These are phyloP conservation scores for Leucophora obtusa DNA, from an alignment of 2,888 invertebrate species.

Conservation along the genomic window DNA sequence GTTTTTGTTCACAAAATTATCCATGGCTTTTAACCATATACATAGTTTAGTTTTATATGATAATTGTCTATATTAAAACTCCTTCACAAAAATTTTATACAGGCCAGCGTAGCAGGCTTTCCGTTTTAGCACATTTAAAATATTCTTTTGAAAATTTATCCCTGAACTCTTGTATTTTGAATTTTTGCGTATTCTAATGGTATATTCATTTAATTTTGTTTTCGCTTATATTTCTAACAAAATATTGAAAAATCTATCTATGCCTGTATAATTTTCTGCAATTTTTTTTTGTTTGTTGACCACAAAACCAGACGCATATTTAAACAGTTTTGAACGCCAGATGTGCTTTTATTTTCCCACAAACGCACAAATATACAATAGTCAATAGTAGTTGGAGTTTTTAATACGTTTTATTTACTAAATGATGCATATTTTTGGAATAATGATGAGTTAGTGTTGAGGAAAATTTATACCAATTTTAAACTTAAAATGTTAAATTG, in stretches of 20 bases:
- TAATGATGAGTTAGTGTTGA: neutral
- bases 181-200: neutral
- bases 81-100: neutral
- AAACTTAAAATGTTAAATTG: too few species aligned
- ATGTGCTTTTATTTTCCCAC: conserved; percentile 13
- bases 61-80: neutral
- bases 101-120: neutral
- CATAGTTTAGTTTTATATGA: neutral
- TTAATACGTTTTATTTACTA: neutral
- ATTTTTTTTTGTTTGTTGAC: conserved; percentile 17
- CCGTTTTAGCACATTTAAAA: neutral
- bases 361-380: neutral
- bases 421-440: neutral
- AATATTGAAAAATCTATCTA: neutral
- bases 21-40: neutral
- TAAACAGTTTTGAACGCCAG: conserved; percentile 46
- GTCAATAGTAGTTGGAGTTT: neutral
- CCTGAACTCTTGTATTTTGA: conserved; percentile 6
- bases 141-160: neutral
- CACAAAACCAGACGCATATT: conserved; percentile 50
- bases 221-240: neutral
- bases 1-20: neutral
- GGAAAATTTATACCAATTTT: neutral
- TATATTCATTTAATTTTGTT: neutral
- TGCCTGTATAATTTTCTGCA: neutral